Conservation (phyloP, 2,888 invertebrate species). For the Alitta virens region DNA sequence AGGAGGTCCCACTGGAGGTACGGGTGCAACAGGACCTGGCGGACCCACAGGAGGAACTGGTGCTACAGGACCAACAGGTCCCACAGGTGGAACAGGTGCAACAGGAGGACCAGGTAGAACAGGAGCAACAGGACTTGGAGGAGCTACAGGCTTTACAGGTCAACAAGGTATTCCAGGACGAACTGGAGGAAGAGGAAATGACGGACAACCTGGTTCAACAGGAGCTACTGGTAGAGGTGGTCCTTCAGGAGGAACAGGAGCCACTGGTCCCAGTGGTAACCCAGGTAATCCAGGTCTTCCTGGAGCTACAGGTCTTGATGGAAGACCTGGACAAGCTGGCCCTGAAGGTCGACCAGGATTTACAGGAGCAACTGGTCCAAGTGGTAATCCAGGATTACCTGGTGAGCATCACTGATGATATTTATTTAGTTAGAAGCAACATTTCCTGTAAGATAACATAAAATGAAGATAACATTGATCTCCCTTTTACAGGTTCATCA, state of each 20-base stretch:
- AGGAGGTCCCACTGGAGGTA: constrained; percentile 15
- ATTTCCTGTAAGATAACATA: not conserved
- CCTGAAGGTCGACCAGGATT: not conserved
- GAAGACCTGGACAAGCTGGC: constrained; percentile 1
- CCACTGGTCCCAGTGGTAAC: constrained; percentile 13
- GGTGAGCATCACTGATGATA: constrained; percentile 20
- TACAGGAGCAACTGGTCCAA: constrained; percentile 14
- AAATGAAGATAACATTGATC: no score
- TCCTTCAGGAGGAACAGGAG: constrained; percentile 4
- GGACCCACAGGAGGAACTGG: constrained; percentile 14
- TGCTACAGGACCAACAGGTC: constrained; percentile 10
- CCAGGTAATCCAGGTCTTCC: not conserved
- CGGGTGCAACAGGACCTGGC: constrained; percentile 9
- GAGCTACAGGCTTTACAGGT: not conserved
- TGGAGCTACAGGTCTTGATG: constrained; percentile 1
- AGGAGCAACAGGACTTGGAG: constrained; percentile 2
- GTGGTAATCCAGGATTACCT: constrained; percentile 18
- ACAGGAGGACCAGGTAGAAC: constrained; percentile 5
- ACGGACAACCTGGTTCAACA: constrained; percentile 7
- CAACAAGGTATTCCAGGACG: not conserved
- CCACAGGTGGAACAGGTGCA: constrained; percentile 10
- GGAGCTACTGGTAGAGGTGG: constrained; percentile 6
- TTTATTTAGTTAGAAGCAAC: not conserved
- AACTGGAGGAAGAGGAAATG: not conserved
- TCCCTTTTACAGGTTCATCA: constrained; percentile 2